Evolutionary conservation across 2,888 invertebrate species (phyloP), one percentile per base, ranked within the genome.

Genomic region (Epinotia demarniana): DNA sequence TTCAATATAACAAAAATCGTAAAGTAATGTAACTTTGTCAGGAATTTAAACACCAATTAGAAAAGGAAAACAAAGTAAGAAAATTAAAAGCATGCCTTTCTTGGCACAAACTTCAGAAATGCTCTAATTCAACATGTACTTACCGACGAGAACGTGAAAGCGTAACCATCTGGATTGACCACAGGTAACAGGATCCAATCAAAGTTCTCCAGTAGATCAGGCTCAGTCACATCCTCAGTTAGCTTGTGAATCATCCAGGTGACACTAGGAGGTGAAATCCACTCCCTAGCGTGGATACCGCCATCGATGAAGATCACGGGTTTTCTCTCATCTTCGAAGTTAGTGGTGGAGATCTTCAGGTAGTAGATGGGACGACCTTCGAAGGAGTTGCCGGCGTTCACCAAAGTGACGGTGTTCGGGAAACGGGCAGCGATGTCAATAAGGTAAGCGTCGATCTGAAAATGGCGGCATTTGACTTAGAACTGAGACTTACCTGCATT

Each of bases 81-180:
- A 33, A 33, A 33, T 6, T 8, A 6, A 6, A 33, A 33, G 33
- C 8, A 33, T 8, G 39, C 39, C 39, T 39, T 39, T 9, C 9
- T 9, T 39, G 9, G 39, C 39, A 39, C 9, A 39, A 39, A 39
- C 39, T 39, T 39, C 9, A 39, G 39, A 39, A 39, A 39, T 9
- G 11, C 11, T 8, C 8, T 0, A 68, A 12, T 19, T 57, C n/a
- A 18, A 68, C 4, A 18, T 58, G 18, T 12, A 89, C 92, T 90
- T 84, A 95, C 95, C 23, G 70, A 79, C 0, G 87, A 86, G 79
- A 93, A 94, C 2, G 95, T 93, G 85, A 88, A 95, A 79, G 94
- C 95, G 81, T 97, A 97, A 11, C 97, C 97, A 88, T 97, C 97
- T 19, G 97, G 96, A 84, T 97, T 97, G 57, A 95, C 90, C 16